Base-by-base conservation (phyloP, 2,113 vertebrate species). In the Aplodontia rufa region DNA sequence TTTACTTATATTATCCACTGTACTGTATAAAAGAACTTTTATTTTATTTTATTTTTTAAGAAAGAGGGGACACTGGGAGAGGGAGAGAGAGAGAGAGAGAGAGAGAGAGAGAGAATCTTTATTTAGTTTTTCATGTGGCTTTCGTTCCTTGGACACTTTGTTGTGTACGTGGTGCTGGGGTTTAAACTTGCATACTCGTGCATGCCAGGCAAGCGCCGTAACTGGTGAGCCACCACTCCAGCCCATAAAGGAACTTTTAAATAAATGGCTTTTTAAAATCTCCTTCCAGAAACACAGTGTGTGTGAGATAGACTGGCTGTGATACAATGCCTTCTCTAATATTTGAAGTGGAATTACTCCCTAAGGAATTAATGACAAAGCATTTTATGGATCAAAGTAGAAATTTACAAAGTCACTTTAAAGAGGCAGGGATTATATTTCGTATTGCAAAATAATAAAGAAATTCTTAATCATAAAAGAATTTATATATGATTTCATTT, bases 381-480 rank as follows among this genome's bases (percentile, higher is more conserved):
- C 28, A 51, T 22, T 75, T 35, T 82, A 37, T 58, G 37, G 14
- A 47, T 58, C 35, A 66, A 84, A 90, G n/a, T 12, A 71, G 6
- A 84, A 40, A 85, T 40, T 1, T 72, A 45, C 42, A 87, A 88
- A 81, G 12, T 85, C 28, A 82, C n/a, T 53, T 76, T 71, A 75
- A 53, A 80, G 51, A 83, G 47, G 5, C 62, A 94, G 28, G 71
- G 69, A 79, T 51, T 85, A 30, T 47, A 90, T 28, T 93, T 69
- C 42, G 86, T 92, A 60, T 11, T 72, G 40, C 35, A 94, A 93
- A 69, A 79, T 68, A 90, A 53, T 89, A 81, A 81, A 47, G 24
- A 94, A 55, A 92, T 79, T 75, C 37, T 84, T 69, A 42, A 69
- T 69, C 13, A 88, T 26, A n/a, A 13, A 88, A 62, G 51, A 94